phyloP scores from a whole-genome alignment of 2,797 vertebrate species.

The Clarias pachynema region DNA sequence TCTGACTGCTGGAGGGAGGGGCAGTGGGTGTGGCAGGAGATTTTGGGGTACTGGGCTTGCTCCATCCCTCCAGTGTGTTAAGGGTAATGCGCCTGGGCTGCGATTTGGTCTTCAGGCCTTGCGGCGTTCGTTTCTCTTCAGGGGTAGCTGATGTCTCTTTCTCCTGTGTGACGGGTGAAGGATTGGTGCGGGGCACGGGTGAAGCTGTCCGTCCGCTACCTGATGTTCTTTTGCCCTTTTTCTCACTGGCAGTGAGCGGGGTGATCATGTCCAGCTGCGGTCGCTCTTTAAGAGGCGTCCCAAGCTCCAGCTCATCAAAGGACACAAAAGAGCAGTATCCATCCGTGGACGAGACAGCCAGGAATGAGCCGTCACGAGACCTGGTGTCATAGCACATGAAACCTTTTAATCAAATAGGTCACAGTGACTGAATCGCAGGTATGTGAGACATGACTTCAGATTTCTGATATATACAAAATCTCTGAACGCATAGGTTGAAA shows the following conservation, averaged over 20 bases:
- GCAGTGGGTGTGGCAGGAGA: constrained; percentile 40
- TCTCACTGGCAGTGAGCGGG: constrained; percentile 75
- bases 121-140: constrained; percentile 78
- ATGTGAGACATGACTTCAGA: background rate
- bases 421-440: background rate
- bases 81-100: constrained; percentile 88
- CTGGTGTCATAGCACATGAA: constrained; percentile 64
- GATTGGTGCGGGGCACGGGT: constrained; percentile 70
- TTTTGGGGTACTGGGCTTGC: constrained; percentile 77
- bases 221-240: constrained; percentile 83
- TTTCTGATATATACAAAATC: background rate
- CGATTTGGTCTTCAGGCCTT: constrained; percentile 70
- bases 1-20: constrained; percentile 59
- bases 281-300: constrained; percentile 86
- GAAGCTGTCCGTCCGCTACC: constrained; percentile 68
- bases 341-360: constrained; percentile 95
- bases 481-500: background rate
- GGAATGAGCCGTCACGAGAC: constrained; percentile 91
- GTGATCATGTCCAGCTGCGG: constrained; percentile 78
- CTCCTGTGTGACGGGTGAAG: constrained; percentile 22
- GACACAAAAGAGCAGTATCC: constrained; percentile 97
- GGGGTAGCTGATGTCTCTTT: constrained; percentile 55
- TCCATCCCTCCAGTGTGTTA: constrained; percentile 90
- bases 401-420: background rate
- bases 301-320: constrained; percentile 89